Base-by-base conservation (phyloP, 2,888 invertebrate species). In the Heliconius erato region DNA sequence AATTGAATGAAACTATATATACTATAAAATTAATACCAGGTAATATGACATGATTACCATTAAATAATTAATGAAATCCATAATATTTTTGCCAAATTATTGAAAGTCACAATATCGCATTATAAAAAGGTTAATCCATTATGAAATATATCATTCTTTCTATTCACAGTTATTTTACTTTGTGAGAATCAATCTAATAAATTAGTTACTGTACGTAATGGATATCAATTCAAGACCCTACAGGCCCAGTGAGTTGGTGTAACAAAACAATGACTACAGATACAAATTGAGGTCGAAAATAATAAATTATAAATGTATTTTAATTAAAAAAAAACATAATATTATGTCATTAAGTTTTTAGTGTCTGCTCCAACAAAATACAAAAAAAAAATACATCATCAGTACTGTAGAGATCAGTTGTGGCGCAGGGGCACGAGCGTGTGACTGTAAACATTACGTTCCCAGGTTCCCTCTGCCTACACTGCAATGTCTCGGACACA, bases 111-210 rank as follows among this genome's bases (percentile, higher is more conserved):
- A 59, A 59, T 59, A 26, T 14, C 26, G 14, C n/a, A 72, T 71
- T 71, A 44, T 44, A 44, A 72, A 72, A 72, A 23, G 6, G 71
- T n/a, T 44, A 72, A 72, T 72, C 71, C 71, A 72, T 72, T 72
- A 72, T 44, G 71, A 26, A 72, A 72, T 44, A 44, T 72, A 72
- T 44, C 44, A 44, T 72, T 44, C 16, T 44, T 72, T 44, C 44
- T 44, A 44, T 44, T 72, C 26, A 26, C n/a, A 16, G 14, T 67
- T 12, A 19, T 40, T 78, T 78, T 63, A 78, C 76, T 32, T 28
- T 44, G 63, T 65, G 26, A 65, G 9, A 65, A 44, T 35, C 77
- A 44, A 78, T 78, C 35, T 67, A 19, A 1, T 78, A 67, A 78
- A 78, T 78, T 44, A 78, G n/a, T 65, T 44, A 77, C n/a, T 63